phyloP scores from a whole-genome alignment of 2,113 vertebrate genomes.

The Carollia perspicillata region DNA sequence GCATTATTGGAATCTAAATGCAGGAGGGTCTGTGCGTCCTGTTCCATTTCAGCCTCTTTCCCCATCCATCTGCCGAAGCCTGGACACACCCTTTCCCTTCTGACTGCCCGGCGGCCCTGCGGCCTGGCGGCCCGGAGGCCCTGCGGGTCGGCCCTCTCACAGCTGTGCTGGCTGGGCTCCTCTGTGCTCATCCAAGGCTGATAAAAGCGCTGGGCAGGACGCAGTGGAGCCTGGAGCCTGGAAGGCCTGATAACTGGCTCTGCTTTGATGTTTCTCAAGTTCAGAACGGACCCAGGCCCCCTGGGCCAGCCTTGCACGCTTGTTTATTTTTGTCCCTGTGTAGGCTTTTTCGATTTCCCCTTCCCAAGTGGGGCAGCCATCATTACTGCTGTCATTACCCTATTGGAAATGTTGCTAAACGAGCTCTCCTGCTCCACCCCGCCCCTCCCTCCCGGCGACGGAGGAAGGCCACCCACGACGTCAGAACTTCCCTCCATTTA shows the following conservation, averaged over 20 bases:
- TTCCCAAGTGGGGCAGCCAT: conserved; percentile 52
- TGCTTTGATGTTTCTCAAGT: conserved; percentile 57
- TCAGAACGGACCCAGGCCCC: conserved; percentile 32
- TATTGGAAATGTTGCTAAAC: conserved; percentile 48
- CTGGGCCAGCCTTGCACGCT: neutral
- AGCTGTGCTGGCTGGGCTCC: neutral
- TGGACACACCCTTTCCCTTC: neutral
- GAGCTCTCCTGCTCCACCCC: neutral
- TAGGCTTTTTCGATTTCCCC: conserved; percentile 45
- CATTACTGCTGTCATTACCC: conserved; percentile 54
- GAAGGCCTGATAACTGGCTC: neutral
- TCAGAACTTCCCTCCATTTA: conserved; percentile 16
- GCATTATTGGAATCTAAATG: accelerated
- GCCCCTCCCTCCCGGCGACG: neutral
- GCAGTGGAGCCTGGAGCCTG: neutral
- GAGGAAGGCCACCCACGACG: neutral
- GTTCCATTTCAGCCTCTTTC: neutral
- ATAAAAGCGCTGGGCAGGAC: neutral
- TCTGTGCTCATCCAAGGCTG: neutral
- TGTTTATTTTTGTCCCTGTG: conserved; percentile 62
- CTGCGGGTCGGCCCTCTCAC: neutral
- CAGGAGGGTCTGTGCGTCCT: neutral
- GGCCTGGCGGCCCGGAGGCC: neutral
- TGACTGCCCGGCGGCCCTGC: neutral
- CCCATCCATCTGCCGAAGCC: accelerated